These are phyloP conservation scores for Varecia variegata DNA, from an alignment of 2,797 vertebrate genomes.

Conservation along the genomic window DNA sequence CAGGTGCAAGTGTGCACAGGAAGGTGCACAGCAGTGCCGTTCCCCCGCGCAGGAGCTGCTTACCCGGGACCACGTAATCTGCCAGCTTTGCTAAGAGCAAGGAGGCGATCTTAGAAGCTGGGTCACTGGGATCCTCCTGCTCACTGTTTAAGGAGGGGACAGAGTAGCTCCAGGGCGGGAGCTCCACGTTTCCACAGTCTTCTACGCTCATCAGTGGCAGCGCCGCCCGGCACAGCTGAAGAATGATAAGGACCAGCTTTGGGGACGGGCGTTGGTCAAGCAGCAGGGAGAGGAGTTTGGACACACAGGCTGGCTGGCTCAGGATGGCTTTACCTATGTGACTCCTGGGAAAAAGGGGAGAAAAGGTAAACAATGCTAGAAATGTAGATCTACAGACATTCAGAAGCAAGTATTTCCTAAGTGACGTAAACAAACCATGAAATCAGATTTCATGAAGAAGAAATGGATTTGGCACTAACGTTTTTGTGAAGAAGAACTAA, in stretches of 20 bases:
- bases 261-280: conserved; percentile 98
- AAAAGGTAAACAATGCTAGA: background rate
- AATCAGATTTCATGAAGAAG: background rate
- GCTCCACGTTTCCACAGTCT: conserved; percentile 97
- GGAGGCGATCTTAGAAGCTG: conserved; percentile 96
- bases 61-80: conserved; percentile 98
- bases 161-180: conserved; percentile 98
- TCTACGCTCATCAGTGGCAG: conserved; percentile 99
- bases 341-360: conserved; percentile 87
- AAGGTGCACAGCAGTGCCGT: background rate
- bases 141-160: conserved; percentile 94
- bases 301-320: conserved; percentile 98
- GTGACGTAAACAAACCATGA: background rate
- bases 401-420: background rate
- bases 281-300: conserved; percentile 96
- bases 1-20: background rate
- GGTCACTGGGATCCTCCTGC: conserved; percentile 95
- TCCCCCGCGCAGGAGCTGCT: background rate
- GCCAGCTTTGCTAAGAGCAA: conserved; percentile 96
- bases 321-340: conserved; percentile 99
- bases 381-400: background rate
- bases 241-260: conserved; percentile 98
- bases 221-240: conserved; percentile 96
- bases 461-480: background rate
- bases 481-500: background rate